Base-by-base conservation (phyloP, 2,113 vertebrate species). In the Astur gentilis region DNA sequence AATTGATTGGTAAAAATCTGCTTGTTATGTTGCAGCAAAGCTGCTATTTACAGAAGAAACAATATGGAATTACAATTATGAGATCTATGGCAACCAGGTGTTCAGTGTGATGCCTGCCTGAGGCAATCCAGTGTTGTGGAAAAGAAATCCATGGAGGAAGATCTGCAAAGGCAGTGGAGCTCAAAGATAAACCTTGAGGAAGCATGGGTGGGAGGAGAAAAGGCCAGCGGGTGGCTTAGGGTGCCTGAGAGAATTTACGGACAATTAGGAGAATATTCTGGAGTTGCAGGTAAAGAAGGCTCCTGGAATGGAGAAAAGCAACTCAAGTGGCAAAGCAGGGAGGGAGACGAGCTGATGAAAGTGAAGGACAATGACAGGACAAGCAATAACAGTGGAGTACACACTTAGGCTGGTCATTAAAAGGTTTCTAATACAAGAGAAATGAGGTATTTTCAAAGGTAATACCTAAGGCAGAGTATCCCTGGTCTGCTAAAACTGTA, bases 251-350 rank as follows among this genome's bases (percentile, higher is more conserved):
- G 83, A 95, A 94, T 95, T 93, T 89, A 42, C 15, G 69, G 82
- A 78, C 93, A 93, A 85, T 92, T 95, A 95, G 47, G 61, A 82
- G 32, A 87, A n/a, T 87, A 80, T 91, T 95, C 75, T 92, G 83
- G 79, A 87, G 49, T 19, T 82, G 17, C 49, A 95, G 45, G 64
- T 75, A 92, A 86, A 87, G 27, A 31, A 66, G 6, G 12, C 16
- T 78, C 26, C 83, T 69, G 49, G 44, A 95, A 93, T 5, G 54
- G 32, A n/a, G 70, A 89, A 94, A 88, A 67, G 7, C 7, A 81
- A 29, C 57, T 84, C 77, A 84, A 91, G 72, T 76, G 70, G 77
- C 15, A 92, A 92, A 89, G 45, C 16, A 91, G 27, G 13, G 32
- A 79, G 23, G 42, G 36, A 91, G 44, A 82, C 7, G 7, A 94